Base-by-base conservation (phyloP, 1,140 invertebrate genomes). In the Leptinotarsa texana region DNA sequence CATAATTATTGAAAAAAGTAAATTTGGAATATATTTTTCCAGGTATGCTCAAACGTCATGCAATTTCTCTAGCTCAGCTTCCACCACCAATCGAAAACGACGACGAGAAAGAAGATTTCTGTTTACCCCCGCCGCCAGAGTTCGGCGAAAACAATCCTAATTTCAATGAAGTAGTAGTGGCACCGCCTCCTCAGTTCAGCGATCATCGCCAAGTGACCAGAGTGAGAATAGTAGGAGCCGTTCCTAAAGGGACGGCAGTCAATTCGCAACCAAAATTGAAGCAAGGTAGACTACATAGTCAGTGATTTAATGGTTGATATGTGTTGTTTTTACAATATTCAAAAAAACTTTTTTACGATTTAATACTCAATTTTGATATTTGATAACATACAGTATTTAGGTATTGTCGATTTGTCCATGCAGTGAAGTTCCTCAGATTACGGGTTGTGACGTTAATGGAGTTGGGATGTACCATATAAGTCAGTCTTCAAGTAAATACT, bases 51-150 rank as follows among this genome's bases (percentile, higher is more conserved):
- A 91, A 90, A 4, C 88, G 91, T 78, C 91, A 92, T 81, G 92
- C 92, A 4, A 93, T 94, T 18, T 93, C 92, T 22, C 85, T 95
- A 47, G 92, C 92, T 8, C 92, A 94, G 81, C 85, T 95, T 62
- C 94, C 94, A 61, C 94, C 94, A 22, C 93, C 94, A 4, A 89
- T 94, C 49, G 94, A 95, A 83, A 91, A 90, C 72, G 92, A 93
- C 70, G 92, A 93, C 70, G 89, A 89, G 51, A 90, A 91, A 75
- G 89, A 89, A 72, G 89, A 92, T 72, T 85, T 92, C 24, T 91
- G 92, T 71, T 86, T 93, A 4, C 92, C 92, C 13, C 93, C 93
- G n/a, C 92, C 93, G n/a, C 93, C 93, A 8, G 92, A 93, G 82
- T 94, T 93, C 81, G 89, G 87, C 66, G 90, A 87, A 61, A 87